Base-by-base conservation (phyloP, 1,140 invertebrate genomes). In the Trichomalopsis sarcophagae region DNA sequence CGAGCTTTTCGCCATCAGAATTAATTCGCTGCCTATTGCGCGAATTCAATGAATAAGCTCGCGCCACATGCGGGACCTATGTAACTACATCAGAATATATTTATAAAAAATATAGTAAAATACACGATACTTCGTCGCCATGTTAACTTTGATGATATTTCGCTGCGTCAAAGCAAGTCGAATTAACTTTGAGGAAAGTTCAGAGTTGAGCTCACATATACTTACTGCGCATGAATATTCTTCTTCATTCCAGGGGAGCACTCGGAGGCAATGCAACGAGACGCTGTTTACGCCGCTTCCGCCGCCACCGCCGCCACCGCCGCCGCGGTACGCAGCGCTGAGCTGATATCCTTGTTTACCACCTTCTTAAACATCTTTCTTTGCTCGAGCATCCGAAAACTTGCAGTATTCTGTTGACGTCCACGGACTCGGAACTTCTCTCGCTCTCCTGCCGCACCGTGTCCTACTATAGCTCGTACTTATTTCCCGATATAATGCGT, bases 241-340 rank as follows among this genome's bases (percentile, higher is more conserved):
- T 87, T 84, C 88, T 87, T 84, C 88, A 86, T 91, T 92, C 30
- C 88, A 94, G 93, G 92, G 10, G 93, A 94, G 88, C 90, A 90
- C 82, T 92, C 92, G 47, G 93, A 93, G 87, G 93, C 93, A 68
- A 94, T 94, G 92, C 93, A 93, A 89, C 90, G 91, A 79, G 92
- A 93, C 87, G 90, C 90, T 71, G 88, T 88, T 84, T 88, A 90
- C 81, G 79, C 87, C 87, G 84, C 87, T 89, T 88, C 87, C 88
- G 87, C 85, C 89, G 82, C 81, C n/a, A n/a, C n/a, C n/a, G n/a
- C n/a, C n/a, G n/a, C n/a, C n/a, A n/a, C 87, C 88, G 87, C 85
- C 89, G 82, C 81, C n/a, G 47, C 50, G 66, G 2, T 74, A 23
- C 30, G 14, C 73, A n/a, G 14, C 47, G 7, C 40, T 69, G 69